Conservation (phyloP, 2,113 vertebrate genomes). For the Tricholaema leucomelas region DNA sequence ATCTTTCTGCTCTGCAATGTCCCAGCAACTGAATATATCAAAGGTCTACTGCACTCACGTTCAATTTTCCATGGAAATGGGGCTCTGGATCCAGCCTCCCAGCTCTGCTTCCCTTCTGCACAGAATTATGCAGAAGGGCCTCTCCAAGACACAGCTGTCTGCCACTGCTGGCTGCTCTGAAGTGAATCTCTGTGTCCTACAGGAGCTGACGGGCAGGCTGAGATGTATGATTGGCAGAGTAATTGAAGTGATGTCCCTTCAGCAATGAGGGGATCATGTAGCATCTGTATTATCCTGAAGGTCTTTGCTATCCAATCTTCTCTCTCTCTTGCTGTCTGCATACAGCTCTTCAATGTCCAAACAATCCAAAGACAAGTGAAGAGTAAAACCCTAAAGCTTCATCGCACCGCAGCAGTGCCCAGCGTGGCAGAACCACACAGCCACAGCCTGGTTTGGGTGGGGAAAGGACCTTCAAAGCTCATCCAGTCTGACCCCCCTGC, state of each 20-base stretch:
- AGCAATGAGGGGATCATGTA: not conserved
- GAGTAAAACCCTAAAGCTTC: not conserved
- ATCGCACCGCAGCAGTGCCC: not conserved
- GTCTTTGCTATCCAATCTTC: not conserved
- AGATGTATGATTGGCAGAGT: constrained; percentile 35
- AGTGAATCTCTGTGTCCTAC: not conserved
- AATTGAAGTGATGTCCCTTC: constrained; percentile 2
- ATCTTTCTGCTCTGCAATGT: not conserved
- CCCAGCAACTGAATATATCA: not conserved
- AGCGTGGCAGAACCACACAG: not conserved
- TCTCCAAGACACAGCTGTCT: not conserved
- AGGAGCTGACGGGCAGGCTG: not conserved
- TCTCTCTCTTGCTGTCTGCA: not conserved
- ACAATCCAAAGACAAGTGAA: not conserved
- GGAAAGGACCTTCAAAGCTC: too few species aligned
- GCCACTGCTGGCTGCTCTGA: not conserved
- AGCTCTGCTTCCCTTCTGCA: not conserved
- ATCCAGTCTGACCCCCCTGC: too few species aligned
- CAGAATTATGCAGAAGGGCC: not conserved
- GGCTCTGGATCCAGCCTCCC: not conserved
- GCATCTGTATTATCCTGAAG: not conserved
- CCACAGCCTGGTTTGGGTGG: too few species aligned
- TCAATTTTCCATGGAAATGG: not conserved
- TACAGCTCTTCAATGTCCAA: not conserved
- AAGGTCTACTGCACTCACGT: not conserved